Evolutionary conservation across 2,888 invertebrate species (phyloP).

Genomic region (Pyralis farinalis): DNA sequence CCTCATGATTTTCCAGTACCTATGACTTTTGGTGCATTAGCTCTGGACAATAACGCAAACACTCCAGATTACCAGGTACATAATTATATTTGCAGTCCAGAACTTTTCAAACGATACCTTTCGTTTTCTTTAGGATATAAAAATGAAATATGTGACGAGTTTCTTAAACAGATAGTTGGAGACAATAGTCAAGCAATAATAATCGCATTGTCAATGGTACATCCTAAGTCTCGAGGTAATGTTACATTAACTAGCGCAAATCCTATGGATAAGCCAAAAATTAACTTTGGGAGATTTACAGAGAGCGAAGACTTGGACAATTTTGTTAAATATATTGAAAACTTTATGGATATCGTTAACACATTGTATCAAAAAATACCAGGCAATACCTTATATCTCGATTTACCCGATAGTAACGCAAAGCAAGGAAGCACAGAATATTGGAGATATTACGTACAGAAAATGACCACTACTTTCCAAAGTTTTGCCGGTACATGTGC

Average conservation of each 20-base stretch:
- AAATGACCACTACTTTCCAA: slow-evolving; percentile 82
- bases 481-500: slow-evolving; percentile 86
- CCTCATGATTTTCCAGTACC: slow-evolving; percentile 32
- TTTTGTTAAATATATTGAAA: neutral
- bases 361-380: too few relatives aligned
- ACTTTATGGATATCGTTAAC: too few relatives aligned
- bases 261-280: slow-evolving; percentile 18
- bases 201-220: slow-evolving; percentile 11
- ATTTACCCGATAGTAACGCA: neutral
- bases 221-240: slow-evolving; percentile 45
- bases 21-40: slow-evolving; percentile 13
- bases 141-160: slow-evolving; percentile 24
- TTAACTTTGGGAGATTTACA: slow-evolving; percentile 12
- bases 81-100: neutral
- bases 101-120: neutral
- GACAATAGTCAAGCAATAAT: too few relatives aligned
- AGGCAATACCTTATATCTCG: neutral
- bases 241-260: slow-evolving; percentile 19
- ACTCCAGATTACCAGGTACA: neutral
- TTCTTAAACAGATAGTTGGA: too few relatives aligned
- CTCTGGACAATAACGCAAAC: neutral
- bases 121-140: slow-evolving; percentile 37
- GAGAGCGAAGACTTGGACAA: neutral
- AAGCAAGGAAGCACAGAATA: slow-evolving; percentile 29
- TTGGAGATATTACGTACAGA: slow-evolving; percentile 30